Evolutionary conservation across 2,797 vertebrate species (phyloP), one percentile per base, ranked within the genome.

Genomic region (Mormyrus proboscirostris): DNA sequence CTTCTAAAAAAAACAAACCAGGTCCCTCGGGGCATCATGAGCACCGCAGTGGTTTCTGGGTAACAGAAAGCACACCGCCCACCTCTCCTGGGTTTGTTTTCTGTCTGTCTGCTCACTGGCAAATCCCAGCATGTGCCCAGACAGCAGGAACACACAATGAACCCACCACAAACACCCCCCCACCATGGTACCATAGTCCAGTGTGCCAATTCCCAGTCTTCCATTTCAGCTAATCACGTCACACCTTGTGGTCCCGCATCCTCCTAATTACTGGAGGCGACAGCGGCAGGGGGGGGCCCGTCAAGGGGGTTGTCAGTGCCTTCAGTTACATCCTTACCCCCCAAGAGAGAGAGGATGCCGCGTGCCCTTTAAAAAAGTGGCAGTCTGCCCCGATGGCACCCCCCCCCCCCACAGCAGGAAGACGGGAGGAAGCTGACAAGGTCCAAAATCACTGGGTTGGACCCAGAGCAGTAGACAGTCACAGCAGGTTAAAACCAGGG

Each of bases 101-200:
- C 59, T 25, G 16, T 89, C 59, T 89, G 88, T 89, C 89, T 89
- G 89, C 38, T 57, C 88, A 16, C 89, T 51, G 49, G 84, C 49
- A 76, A 22, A 12, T 25, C 84, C 62, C 51, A 29, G 59, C 59
- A 62, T 14, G 9, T 22, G 47, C 59, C 62, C 84, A 87, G 57
- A 76, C 83, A 10, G 25, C 33, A 69, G 8, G 59, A 86, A 76
- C 89, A 86, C 89, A 86, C 38, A 22, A 33, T 38, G n/a, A 7
- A 10, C 14, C 53, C 9, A 33, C 82, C 44, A 33, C 57, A 89
- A 38, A 69, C 83, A 51, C 19, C 87, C 8, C 62, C 62, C 22
- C 9, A 7, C 57, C 44, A 2, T 5, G n/a, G 38, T 25, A 4
- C 3, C 51, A 53, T 5, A 50, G 7, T 38, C 41, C 16, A n/a